Percentiles rank a stretch among this genome's conserved stretches.
phyloP scores from a whole-genome alignment of 2,888 invertebrate species.

The Conistra vaccinii region DNA sequence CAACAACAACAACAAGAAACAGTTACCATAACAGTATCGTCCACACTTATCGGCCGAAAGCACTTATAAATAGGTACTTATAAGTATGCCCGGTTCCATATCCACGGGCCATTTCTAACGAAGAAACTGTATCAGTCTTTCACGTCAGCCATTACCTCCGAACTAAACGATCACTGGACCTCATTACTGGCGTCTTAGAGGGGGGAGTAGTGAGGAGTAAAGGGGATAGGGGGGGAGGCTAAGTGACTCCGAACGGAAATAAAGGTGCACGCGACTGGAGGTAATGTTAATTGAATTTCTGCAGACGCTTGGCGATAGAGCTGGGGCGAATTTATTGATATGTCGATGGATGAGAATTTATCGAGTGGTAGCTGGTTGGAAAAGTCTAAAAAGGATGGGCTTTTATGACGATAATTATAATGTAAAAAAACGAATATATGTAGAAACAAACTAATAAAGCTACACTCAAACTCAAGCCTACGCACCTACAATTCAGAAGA shows the following conservation, averaged over 20 bases:
- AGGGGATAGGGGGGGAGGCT: constrained; percentile 62
- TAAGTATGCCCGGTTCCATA: constrained; percentile 57
- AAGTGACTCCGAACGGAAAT: constrained; percentile 91
- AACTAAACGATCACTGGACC: constrained; percentile 90
- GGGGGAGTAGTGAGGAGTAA: constrained; percentile 33
- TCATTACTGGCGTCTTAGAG: constrained; percentile 87
- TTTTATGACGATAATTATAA: background rate
- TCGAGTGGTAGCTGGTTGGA: background rate
- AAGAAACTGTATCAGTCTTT: constrained; percentile 73
- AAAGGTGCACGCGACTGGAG: constrained; percentile 91
- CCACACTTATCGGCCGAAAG: constrained; percentile 56
- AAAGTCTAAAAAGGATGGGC: background rate
- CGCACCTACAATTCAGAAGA: too few relatives aligned
- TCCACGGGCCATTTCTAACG: constrained; percentile 66
- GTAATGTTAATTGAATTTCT: constrained; percentile 91
- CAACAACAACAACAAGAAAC: constrained; percentile 43
- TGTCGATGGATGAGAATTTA: constrained; percentile 48
- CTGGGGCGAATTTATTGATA: constrained; percentile 63
- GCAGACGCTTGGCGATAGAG: constrained; percentile 85
- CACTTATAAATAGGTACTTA: constrained; percentile 64
- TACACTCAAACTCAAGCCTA: too few relatives aligned
- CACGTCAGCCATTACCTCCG: constrained; percentile 89
- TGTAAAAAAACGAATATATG: background rate
- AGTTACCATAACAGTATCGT: constrained; percentile 49
- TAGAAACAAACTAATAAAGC: background rate